These are phyloP conservation scores for Uloborus diversus DNA, from an alignment of 1,140 invertebrate species.

Conservation along the genomic window DNA sequence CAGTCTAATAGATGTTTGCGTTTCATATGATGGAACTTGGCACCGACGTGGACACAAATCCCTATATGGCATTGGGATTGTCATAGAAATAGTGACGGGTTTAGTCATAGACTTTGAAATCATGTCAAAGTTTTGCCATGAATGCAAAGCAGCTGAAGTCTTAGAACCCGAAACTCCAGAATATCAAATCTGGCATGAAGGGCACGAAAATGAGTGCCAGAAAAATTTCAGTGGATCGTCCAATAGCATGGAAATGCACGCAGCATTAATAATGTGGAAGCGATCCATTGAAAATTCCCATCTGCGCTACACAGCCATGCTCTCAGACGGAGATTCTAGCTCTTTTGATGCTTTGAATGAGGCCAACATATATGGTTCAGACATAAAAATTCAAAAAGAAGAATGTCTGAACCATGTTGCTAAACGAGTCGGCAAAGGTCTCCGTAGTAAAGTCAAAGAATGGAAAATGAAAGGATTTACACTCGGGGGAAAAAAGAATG, in stretches of 20 bases:
- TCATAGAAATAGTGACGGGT: slow-evolving; percentile 45
- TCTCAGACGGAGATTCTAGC: background rate
- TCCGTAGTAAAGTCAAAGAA: background rate
- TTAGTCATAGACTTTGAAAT: background rate
- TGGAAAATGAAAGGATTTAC: too few relatives aligned
- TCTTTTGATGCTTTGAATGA: background rate
- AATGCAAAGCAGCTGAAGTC: too few relatives aligned
- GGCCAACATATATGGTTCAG: background rate
- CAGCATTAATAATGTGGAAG: background rate
- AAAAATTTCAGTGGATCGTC: background rate
- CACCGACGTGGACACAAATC: slow-evolving; percentile 43
- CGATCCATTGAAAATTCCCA: background rate
- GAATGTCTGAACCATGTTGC: background rate
- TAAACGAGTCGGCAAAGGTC: background rate
- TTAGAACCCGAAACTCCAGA: background rate
- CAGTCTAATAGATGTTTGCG: slow-evolving; percentile 8
- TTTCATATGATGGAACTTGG: slow-evolving; percentile 55
- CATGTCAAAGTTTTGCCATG: too few relatives aligned
- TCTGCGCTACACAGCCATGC: background rate
- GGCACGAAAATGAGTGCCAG: background rate
- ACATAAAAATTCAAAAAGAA: background rate
- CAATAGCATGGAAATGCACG: background rate
- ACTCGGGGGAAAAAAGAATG: too few relatives aligned
- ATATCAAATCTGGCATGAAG: background rate
- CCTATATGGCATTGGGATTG: slow-evolving; percentile 10